phyloP scores from a whole-genome alignment of 2,888 invertebrate genomes.

The Nemapogon koenigi region DNA sequence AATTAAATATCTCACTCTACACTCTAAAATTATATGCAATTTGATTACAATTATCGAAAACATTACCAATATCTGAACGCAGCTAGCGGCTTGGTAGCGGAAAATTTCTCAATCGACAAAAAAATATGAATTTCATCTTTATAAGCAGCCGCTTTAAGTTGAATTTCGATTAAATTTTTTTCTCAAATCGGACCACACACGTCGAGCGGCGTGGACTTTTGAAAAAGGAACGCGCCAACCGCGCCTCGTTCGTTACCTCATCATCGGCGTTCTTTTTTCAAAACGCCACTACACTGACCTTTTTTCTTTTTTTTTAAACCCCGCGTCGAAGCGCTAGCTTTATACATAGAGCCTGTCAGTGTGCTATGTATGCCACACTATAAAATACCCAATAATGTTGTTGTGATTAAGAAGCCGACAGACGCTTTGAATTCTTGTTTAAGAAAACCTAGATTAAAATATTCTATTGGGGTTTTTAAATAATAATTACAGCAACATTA shows the following conservation, averaged over 20 bases:
- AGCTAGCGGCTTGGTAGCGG: not conserved
- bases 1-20: not conserved
- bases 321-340: conserved; percentile 38
- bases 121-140: not conserved
- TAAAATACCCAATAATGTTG: too few species aligned
- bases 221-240: conserved; percentile 59
- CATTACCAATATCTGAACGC: conserved; percentile 8
- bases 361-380: too few species aligned
- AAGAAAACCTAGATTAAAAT: too few species aligned
- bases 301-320: conserved; percentile 34
- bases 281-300: conserved; percentile 11
- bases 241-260: conserved; percentile 63
- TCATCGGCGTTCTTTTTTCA: conserved; percentile 48
- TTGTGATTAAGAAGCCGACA: too few species aligned
- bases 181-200: conserved; percentile 37
- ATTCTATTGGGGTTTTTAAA: too few species aligned
- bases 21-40: not conserved
- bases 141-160: not conserved
- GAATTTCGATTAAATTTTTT: not conserved
- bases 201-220: conserved; percentile 39
- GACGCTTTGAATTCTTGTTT: too few species aligned
- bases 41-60: not conserved
- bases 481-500: too few species aligned
- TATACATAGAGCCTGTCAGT: conserved; percentile 47
- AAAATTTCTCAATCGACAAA: conserved; percentile 2